Evolutionary conservation across 2,113 vertebrate species (phyloP), one percentile per base, ranked within the genome.

Genomic region (Sphyrna mokarran): DNA sequence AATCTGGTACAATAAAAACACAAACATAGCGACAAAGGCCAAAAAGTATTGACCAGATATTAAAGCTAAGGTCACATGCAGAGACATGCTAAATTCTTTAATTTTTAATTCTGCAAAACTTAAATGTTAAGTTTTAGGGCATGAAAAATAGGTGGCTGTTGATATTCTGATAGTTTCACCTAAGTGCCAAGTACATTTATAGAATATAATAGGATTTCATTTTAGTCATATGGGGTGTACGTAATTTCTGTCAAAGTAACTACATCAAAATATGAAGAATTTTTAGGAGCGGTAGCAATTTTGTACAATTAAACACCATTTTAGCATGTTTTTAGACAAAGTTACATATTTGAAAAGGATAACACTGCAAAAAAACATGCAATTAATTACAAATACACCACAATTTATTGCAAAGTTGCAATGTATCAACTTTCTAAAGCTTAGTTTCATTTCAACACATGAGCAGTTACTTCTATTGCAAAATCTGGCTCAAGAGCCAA

Each of bases 1-100:
- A 98, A 96, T 99, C 98, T 98, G 98, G 97, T 97, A 97, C 94
- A 96, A 96, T 97, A 98, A 97, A 96, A 97, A 96, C 95, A 96
- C 96, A 95, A 95, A 95, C 95, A 95, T 96, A 95, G 94, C 95
- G 91, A 95, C 95, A n/a, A 87, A 96, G 89, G 91, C 61, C 91
- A 95, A 69, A 91, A 89, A 68, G 54, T 40, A 95, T 40, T 95
- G 40, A 95, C 40, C 94, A 69, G 94, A 95, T 76, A 72, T 95
- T 54, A 72, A 95, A 95, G 94, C 68, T 54, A 76, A 54, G 40
- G 37, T 7, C 11, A 8, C 68, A 72, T 54, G 68, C 94, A 95
- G 69, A 48, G 37, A 43, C 23, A 72, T 33, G 68, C 69, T 54
- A 70, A 29, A 95, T 43, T 70, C 22, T 9, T 7, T 63, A 69